Conservation (phyloP, 2,888 invertebrate species). For the Ectemnius continuus region DNA sequence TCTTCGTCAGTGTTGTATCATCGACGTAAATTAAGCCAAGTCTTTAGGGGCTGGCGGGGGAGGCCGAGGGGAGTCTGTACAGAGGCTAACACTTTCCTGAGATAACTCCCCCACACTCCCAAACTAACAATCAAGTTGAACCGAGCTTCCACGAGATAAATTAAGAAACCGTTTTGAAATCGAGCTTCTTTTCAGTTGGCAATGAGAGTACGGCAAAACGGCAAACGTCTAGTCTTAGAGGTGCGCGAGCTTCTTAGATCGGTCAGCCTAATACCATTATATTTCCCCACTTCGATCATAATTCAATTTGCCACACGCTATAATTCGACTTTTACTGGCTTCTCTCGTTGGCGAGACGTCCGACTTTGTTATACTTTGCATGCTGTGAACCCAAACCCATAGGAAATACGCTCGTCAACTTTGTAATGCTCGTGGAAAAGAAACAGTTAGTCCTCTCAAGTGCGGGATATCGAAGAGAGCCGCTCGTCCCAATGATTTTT, state of each 20-base stretch:
- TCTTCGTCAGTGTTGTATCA: conserved; percentile 55
- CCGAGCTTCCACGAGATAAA: background rate
- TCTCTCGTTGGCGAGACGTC: background rate
- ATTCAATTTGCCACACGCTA: background rate
- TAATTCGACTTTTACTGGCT: conserved; percentile 1
- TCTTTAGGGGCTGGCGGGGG: conserved; percentile 48
- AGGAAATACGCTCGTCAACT: too few species aligned
- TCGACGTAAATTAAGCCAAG: conserved; percentile 60
- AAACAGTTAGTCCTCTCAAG: background rate
- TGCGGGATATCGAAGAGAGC: too few species aligned
- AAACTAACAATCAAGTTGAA: background rate
- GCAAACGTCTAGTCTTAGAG: background rate
- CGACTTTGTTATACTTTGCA: background rate
- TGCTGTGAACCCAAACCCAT: too few species aligned
- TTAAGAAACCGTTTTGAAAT: background rate
- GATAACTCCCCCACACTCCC: conserved; percentile 71
- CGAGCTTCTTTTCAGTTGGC: background rate
- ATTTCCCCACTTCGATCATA: conserved; percentile 1
- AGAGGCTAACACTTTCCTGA: conserved; percentile 69
- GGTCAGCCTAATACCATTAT: background rate
- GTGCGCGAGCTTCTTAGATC: background rate
- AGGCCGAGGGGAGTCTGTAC: conserved; percentile 71
- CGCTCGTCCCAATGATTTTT: background rate
- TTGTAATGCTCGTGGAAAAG: background rate
- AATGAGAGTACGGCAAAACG: background rate